A percentile compares a stretch with the other conserved stretches of the same genome.
Evolutionary conservation across 1,140 invertebrate species (phyloP).

Genomic region (Agrypnia vestita): DNA sequence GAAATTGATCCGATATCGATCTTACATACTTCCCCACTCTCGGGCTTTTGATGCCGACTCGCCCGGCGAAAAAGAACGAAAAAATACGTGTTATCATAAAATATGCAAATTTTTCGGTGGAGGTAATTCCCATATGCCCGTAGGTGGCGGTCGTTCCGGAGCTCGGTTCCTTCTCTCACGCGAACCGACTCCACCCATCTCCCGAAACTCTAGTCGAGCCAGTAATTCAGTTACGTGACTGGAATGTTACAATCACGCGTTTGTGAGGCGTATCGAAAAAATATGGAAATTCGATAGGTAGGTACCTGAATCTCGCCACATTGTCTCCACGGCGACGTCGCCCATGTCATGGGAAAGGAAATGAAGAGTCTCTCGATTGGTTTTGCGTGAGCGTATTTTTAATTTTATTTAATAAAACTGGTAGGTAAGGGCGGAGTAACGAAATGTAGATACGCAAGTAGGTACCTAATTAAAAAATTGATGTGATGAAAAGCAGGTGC

Average conservation of each 20-base stretch:
- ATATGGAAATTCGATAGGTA: slow-evolving; percentile 40
- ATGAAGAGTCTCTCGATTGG: slow-evolving; percentile 8
- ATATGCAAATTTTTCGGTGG: slow-evolving; percentile 59
- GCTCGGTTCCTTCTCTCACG: slow-evolving; percentile 15
- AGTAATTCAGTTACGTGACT: slow-evolving; percentile 48
- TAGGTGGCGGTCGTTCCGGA: slow-evolving; percentile 49
- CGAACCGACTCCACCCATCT: slow-evolving; percentile 30
- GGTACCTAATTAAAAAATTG: neutral
- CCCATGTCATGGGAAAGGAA: slow-evolving; percentile 17
- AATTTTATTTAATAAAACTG: slow-evolving; percentile 17
- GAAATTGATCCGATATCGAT: slow-evolving; percentile 40
- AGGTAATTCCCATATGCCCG: slow-evolving; percentile 56
- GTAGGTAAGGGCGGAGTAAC: neutral
- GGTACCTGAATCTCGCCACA: slow-evolving; percentile 7
- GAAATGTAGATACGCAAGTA: neutral
- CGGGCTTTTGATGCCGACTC: slow-evolving; percentile 34
- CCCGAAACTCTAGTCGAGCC: slow-evolving; percentile 27
- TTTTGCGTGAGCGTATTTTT: slow-evolving; percentile 20
- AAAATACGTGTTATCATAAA: slow-evolving; percentile 60
- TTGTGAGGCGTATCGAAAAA: slow-evolving; percentile 20
- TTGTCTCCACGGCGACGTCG: neutral
- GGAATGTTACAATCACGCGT: slow-evolving; percentile 27
- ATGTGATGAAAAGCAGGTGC: too few species aligned
- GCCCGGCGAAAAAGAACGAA: slow-evolving; percentile 35
- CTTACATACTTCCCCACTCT: slow-evolving; percentile 38